Evolutionary conservation across 2,888 invertebrate species (phyloP), one percentile per base, ranked within the genome.

Genomic region (Trilocha varians): DNA sequence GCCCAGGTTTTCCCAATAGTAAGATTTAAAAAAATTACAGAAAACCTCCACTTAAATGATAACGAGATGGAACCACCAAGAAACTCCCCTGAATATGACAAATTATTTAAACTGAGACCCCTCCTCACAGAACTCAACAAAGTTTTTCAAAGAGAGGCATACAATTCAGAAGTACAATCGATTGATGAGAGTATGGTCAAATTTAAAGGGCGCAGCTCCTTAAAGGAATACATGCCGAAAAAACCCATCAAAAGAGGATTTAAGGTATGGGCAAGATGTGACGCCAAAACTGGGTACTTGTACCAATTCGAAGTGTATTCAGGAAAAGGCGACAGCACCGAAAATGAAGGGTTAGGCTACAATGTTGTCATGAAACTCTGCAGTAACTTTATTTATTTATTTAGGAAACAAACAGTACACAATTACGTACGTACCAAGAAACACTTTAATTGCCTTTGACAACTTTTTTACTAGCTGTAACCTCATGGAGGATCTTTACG

Each of bases 371-470:
- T 39, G 46, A 52, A 49, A 35, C 46, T 62, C 0, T 55, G 49
- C 14, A 40, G 13, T 36, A 46, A 36, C n/a, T n/a, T n/a, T n/a
- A n/a, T n/a, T n/a, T n/a, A n/a, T n/a, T n/a, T n/a, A n/a, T n/a
- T n/a, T n/a, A n/a, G n/a, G n/a, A n/a, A n/a, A n/a, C n/a, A n/a
- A n/a, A n/a, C n/a, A n/a, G n/a, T n/a, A n/a, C n/a, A n/a, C n/a
- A n/a, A n/a, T n/a, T n/a, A n/a, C n/a, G n/a, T n/a, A n/a, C 35
- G 32, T 59, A 14, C 57, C 54, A 13, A 14, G 8, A 45, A 50
- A 61, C 32, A 57, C 57, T 0, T 40, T 58, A 41, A 32, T 61
- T n/a, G 59, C 58, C 3, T 65, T 63, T 43, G 62, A 65, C 33
- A 62, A 60, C 39, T 62, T 62, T 42, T 62, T 62, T 39, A 58